Conservation (phyloP, 1,140 invertebrate species). For the Patella vulgata region DNA sequence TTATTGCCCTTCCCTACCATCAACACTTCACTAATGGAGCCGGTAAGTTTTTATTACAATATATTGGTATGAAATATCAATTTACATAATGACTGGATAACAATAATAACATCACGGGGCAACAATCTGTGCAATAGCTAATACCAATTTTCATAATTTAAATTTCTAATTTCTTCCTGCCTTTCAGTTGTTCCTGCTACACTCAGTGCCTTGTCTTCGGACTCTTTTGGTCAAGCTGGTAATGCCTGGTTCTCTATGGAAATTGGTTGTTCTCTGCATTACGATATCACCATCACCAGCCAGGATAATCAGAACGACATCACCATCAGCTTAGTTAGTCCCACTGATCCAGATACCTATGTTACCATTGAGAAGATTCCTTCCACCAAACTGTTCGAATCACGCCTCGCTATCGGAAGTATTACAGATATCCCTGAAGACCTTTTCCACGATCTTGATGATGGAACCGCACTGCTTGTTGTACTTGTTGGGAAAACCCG, state of each 20-base stretch:
- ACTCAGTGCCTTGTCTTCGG: constrained; percentile 3
- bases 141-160: no score
- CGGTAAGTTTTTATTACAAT: neutral
- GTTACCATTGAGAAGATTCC: no score
- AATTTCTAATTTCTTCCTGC: neutral
- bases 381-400: neutral
- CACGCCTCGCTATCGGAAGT: constrained; percentile 13
- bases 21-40: constrained; percentile 3
- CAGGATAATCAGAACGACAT: no score
- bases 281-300: constrained; percentile 13
- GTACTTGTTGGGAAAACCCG: constrained; percentile 11
- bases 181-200: constrained; percentile 3
- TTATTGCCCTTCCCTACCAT: constrained; percentile 17
- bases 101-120: neutral
- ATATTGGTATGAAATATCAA: no score
- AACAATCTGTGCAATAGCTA: no score
- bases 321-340: no score
- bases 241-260: constrained; percentile 28
- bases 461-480: constrained; percentile 20
- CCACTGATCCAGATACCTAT: no score
- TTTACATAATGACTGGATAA: no score
- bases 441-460: constrained; percentile 22
- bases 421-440: constrained; percentile 12
- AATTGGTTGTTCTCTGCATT: constrained; percentile 22
- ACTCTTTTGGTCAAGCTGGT: constrained; percentile 14